phyloP scores from a whole-genome alignment of 1,140 invertebrate genomes.

The Cataglyphis hispanica region DNA sequence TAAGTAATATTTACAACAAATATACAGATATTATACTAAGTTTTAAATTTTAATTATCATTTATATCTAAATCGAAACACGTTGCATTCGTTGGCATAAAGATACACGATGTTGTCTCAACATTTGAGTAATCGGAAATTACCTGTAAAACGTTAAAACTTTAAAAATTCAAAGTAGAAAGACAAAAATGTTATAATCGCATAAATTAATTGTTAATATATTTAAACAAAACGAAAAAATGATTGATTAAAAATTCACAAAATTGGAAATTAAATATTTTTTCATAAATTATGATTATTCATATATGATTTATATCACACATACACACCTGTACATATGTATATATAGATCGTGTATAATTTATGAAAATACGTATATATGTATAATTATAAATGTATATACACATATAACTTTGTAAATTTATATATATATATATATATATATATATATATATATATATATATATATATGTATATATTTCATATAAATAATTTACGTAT shows the following conservation, averaged over 20 bases:
- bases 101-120: conserved; percentile 31
- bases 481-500: neutral
- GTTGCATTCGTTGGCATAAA: conserved; percentile 48
- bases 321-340: neutral
- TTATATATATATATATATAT: neutral
- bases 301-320: no score
- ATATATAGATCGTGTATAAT: neutral
- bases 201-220: neutral
- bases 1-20: conserved; percentile 60
- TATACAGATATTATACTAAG: conserved; percentile 51
- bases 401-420: conserved; percentile 2
- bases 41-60: conserved; percentile 29
- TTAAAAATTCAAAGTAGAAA: conserved; percentile 56
- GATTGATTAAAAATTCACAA: no score
- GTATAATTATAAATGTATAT: neutral
- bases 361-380: neutral
- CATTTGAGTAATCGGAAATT: conserved; percentile 63
- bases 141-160: conserved; percentile 54
- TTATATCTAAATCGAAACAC: conserved; percentile 53
- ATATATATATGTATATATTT: neutral
- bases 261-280: no score
- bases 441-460: no score
- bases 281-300: no score
- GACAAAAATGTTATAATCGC: neutral
- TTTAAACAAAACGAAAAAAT: no score